These are phyloP conservation scores for Archocentrus centrarchus DNA, from an alignment of 2,113 vertebrate species.

Conservation along the genomic window DNA sequence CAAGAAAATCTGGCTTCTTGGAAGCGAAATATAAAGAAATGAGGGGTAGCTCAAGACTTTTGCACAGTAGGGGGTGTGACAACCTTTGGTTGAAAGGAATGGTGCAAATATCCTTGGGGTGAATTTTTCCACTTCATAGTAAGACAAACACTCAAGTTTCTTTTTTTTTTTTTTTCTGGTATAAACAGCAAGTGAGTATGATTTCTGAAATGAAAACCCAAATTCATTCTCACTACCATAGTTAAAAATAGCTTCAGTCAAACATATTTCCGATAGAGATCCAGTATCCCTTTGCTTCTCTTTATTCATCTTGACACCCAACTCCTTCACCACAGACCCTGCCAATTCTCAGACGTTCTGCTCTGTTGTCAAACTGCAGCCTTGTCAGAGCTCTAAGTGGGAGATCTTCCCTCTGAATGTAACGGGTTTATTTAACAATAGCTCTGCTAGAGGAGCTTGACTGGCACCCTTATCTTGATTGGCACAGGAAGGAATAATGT, in stretches of 20 bases:
- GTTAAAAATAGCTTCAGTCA: conserved; percentile 50
- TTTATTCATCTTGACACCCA: conserved; percentile 48
- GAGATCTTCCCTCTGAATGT: conserved; percentile 45
- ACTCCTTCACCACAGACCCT: conserved; percentile 23
- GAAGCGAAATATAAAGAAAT: neutral
- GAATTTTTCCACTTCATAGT: neutral
- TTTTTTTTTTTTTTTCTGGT: neutral
- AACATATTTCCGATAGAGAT: conserved; percentile 31
- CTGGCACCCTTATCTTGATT: conserved; percentile 70
- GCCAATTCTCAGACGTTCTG: conserved; percentile 42
- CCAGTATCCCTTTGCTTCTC: conserved; percentile 29
- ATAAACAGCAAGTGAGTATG: neutral
- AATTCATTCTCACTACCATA: conserved; percentile 11
- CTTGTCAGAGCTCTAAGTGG: conserved; percentile 36
- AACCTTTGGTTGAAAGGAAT: conserved; percentile 14
- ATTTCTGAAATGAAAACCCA: conserved; percentile 27
- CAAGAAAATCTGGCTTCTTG: neutral
- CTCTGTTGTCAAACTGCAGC: conserved; percentile 36
- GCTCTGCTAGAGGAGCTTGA: conserved; percentile 31
- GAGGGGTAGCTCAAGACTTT: neutral
- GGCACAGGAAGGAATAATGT: conserved; percentile 37
- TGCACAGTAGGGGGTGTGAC: neutral
- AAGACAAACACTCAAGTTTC: neutral
- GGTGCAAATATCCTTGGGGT: neutral
- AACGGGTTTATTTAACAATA: conserved; percentile 35